Conservation (phyloP, 2,888 invertebrate genomes). For the Ephialtes manifestator region DNA sequence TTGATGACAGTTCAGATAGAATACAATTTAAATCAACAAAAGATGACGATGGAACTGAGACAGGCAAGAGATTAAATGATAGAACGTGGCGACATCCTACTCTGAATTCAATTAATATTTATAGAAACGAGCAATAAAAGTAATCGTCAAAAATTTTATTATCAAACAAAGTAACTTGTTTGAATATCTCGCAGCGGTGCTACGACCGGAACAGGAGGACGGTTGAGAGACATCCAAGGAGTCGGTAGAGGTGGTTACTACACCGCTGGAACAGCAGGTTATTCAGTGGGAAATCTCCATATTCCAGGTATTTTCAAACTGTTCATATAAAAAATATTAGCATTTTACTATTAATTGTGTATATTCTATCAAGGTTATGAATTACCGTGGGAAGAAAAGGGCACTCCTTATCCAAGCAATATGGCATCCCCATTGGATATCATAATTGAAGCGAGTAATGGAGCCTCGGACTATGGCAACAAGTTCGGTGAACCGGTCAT, state of each 20-base stretch:
- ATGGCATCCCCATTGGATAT: slow-evolving; percentile 96
- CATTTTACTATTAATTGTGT: not conserved
- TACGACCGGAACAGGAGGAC: slow-evolving; percentile 98
- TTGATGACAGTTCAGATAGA: no score
- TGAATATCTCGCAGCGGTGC: slow-evolving; percentile 92
- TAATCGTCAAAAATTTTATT: not conserved
- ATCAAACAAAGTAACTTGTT: not conserved
- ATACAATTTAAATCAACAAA: no score
- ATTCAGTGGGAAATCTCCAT: slow-evolving; percentile 96
- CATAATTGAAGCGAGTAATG: slow-evolving; percentile 98
- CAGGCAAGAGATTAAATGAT: no score
- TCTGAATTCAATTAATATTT: not conserved
- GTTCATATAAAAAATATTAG: not conserved
- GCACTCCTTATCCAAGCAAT: slow-evolving; percentile 92
- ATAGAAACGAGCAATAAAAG: not conserved
- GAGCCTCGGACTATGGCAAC: slow-evolving; percentile 99
- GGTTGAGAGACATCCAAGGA: slow-evolving; percentile 97
- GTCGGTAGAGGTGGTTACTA: slow-evolving; percentile 98
- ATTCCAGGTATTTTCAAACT: slow-evolving; percentile 91
- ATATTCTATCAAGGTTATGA: slow-evolving; percentile 89
- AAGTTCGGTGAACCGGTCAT: slow-evolving; percentile 99
- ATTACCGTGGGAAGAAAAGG: slow-evolving; percentile 94
- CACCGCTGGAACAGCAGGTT: slow-evolving; percentile 98
- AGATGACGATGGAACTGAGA: no score
- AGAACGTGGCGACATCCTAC: no score